Conservation (phyloP, 2,113 vertebrate genomes). For the Mystacornis crossleyi region DNA sequence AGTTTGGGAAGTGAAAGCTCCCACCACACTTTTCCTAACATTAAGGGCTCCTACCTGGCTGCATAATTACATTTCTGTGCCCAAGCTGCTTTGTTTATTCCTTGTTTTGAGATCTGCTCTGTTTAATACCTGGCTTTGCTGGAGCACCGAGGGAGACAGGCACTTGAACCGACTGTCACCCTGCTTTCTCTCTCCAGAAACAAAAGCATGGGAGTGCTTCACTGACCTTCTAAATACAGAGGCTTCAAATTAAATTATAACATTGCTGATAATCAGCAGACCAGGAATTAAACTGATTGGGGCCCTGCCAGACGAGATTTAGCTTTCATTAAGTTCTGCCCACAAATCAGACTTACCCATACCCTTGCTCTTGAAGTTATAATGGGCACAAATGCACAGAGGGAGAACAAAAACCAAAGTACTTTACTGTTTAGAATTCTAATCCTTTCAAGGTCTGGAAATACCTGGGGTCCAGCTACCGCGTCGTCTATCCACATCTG, state of each 20-base stretch:
- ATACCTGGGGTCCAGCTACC: constrained; percentile 39
- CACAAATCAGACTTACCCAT: constrained; percentile 33
- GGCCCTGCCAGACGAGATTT: constrained; percentile 49
- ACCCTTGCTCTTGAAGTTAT: not conserved
- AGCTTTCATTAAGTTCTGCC: constrained; percentile 60
- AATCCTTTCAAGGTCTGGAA: constrained; percentile 63
- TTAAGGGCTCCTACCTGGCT: not conserved
- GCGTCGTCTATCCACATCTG: not conserved
- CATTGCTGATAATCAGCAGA: constrained; percentile 64
- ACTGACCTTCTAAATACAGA: constrained; percentile 49
- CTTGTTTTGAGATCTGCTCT: not conserved
- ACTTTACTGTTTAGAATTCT: constrained; percentile 34
- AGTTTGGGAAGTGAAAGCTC: not conserved
- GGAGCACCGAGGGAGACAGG: not conserved
- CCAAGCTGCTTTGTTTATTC: not conserved
- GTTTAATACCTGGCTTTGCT: not conserved
- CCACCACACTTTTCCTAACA: not conserved
- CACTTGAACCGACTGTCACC: not conserved
- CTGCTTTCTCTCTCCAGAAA: not conserved
- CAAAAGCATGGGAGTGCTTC: not conserved
- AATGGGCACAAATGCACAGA: not conserved
- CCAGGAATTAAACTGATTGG: constrained; percentile 63
- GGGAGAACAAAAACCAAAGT: constrained; percentile 25
- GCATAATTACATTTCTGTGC: not conserved
- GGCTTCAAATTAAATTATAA: constrained; percentile 69